A percentile compares a stretch with the other conserved stretches of the same genome.
These are phyloP conservation scores for Sesia bembeciformis DNA, from an alignment of 2,888 invertebrate genomes.

Conservation along the genomic window DNA sequence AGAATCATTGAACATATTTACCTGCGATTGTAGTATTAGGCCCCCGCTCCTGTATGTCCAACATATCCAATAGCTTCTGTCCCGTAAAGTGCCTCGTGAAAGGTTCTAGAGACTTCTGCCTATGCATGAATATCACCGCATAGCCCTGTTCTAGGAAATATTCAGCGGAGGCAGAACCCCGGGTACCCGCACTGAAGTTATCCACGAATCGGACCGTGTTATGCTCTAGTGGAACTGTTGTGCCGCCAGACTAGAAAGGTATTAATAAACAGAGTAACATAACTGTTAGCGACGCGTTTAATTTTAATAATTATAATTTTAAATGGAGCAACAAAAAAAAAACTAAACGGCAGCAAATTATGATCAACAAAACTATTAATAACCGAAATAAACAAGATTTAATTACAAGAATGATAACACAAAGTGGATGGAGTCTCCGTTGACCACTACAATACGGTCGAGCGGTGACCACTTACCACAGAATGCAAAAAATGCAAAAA, in stretches of 20 bases:
- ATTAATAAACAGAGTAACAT: background rate
- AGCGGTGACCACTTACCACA: too few relatives aligned
- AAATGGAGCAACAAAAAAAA: too few relatives aligned
- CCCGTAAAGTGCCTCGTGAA: conserved; percentile 90
- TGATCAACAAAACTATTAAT: too few relatives aligned
- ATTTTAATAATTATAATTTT: too few relatives aligned
- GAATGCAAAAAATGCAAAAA: too few relatives aligned
- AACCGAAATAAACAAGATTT: too few relatives aligned
- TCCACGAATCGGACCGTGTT: conserved; percentile 98
- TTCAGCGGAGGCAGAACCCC: conserved; percentile 96
- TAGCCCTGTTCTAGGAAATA: conserved; percentile 90
- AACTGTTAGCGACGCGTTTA: too few relatives aligned
- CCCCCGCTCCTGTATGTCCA: conserved; percentile 78
- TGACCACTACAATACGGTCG: too few relatives aligned
- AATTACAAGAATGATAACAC: too few relatives aligned
- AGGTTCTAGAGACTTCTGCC: conserved; percentile 92
- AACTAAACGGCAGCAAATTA: too few relatives aligned
- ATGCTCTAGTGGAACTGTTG: conserved; percentile 96
- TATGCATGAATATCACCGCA: conserved; percentile 94
- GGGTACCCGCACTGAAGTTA: conserved; percentile 97
- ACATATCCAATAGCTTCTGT: conserved; percentile 85
- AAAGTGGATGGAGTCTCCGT: too few relatives aligned
- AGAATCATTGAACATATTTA: conserved; percentile 17
- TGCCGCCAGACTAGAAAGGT: conserved; percentile 90
- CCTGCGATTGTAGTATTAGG: conserved; percentile 80